These are phyloP conservation scores for Setophaga coronata DNA, from an alignment of 2,113 vertebrate genomes.

Conservation along the genomic window DNA sequence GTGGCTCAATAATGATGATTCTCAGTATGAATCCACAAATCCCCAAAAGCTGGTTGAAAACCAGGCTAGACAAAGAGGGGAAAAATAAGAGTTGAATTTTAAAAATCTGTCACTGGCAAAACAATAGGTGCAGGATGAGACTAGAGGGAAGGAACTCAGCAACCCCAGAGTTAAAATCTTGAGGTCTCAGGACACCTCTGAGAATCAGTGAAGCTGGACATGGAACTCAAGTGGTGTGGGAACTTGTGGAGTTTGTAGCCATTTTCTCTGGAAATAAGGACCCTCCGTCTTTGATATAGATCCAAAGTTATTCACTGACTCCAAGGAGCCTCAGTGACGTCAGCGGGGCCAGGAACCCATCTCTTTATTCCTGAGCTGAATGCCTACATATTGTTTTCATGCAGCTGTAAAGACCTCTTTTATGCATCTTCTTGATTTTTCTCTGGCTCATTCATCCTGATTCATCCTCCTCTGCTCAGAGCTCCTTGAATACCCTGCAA, in stretches of 20 bases:
- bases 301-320: constrained; percentile 24
- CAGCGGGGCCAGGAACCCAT: background rate
- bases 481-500: constrained; percentile 56
- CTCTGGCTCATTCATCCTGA: constrained; percentile 56
- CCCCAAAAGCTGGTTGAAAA: background rate
- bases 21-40: background rate
- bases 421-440: constrained; percentile 50
- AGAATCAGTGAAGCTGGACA: background rate
- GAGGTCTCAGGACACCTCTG: background rate
- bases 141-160: background rate
- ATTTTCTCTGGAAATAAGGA: background rate
- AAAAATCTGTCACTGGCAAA: background rate
- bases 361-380: constrained; percentile 21
- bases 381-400: constrained; percentile 52
- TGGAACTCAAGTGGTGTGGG: background rate
- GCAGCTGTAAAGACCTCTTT: constrained; percentile 52
- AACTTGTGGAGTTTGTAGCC: background rate
- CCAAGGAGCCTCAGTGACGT: background rate
- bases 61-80: background rate
- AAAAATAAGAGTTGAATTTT: background rate
- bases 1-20: background rate
- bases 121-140: background rate
- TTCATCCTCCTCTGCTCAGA: constrained; percentile 56
- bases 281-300: background rate
- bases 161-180: background rate